phyloP scores from a whole-genome alignment of 2,888 invertebrate species.

The Nephrotoma appendiculata region DNA sequence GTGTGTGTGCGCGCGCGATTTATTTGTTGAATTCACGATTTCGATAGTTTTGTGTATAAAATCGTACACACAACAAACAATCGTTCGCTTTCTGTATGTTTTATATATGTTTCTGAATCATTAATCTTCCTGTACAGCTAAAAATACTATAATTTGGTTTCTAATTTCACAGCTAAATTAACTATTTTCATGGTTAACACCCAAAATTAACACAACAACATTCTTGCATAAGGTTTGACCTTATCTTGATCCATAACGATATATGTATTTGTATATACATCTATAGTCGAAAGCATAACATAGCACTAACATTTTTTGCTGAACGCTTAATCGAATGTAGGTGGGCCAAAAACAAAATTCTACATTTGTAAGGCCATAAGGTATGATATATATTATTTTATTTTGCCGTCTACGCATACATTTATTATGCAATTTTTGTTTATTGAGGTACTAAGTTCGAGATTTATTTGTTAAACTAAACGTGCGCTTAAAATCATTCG shows the following conservation, averaged over 20 bases:
- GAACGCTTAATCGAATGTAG: neutral
- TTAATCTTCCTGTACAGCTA: neutral
- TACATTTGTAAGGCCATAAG: neutral
- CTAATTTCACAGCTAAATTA: constrained; percentile 3
- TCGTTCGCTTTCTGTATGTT: neutral
- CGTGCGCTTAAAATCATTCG: neutral
- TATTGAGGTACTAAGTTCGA: neutral
- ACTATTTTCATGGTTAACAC: constrained; percentile 1
- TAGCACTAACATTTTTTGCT: neutral
- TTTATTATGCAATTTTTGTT: neutral
- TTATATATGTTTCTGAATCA: neutral
- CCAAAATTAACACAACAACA: neutral
- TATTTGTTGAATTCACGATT: neutral
- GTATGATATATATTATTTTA: neutral
- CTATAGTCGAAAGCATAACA: neutral
- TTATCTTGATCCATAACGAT: neutral
- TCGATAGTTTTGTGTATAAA: neutral
- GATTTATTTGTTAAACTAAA: neutral
- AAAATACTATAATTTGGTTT: neutral
- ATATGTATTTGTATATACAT: neutral
- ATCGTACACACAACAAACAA: neutral
- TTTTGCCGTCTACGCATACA: neutral
- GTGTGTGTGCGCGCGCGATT: neutral
- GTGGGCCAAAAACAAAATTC: neutral
- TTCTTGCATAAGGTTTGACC: neutral